Conservation (phyloP, 2,888 invertebrate species). For the Heteromyza rotundicornis region DNA sequence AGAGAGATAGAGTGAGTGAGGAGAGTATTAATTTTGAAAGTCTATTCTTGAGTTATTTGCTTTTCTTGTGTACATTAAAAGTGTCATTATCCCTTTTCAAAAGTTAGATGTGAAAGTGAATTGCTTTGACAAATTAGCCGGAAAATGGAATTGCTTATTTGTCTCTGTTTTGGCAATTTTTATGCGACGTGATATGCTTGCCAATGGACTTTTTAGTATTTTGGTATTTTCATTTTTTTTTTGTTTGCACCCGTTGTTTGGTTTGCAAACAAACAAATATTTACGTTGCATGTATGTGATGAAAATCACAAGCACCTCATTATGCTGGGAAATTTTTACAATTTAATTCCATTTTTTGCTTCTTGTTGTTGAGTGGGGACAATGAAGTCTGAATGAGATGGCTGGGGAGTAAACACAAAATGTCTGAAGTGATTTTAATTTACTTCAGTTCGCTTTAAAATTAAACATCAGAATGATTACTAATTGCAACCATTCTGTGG, state of each 20-base stretch:
- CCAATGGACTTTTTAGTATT: conserved; percentile 8
- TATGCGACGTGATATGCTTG: conserved; percentile 20
- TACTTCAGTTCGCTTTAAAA: too few species aligned
- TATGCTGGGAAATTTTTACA: neutral
- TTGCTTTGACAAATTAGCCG: conserved; percentile 19
- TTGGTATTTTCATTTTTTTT: too few species aligned
- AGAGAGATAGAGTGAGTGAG: too few species aligned
- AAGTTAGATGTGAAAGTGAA: too few species aligned
- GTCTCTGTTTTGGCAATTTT: conserved; percentile 11
- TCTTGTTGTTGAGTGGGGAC: neutral
- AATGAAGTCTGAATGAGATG: too few species aligned
- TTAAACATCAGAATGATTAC: too few species aligned
- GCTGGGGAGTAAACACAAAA: too few species aligned
- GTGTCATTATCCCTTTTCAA: neutral
- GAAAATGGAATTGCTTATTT: conserved; percentile 23
- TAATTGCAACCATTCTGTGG: too few species aligned
- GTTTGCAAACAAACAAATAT: neutral
- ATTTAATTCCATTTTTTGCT: neutral
- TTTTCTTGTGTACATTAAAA: neutral
- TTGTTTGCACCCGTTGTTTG: too few species aligned
- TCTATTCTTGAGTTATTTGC: neutral
- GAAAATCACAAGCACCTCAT: neutral
- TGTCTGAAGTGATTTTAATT: too few species aligned
- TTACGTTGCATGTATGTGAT: conserved; percentile 6
- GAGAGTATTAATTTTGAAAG: neutral